phyloP scores from a whole-genome alignment of 2,888 invertebrate species.

The Stramonita haemastoma region DNA sequence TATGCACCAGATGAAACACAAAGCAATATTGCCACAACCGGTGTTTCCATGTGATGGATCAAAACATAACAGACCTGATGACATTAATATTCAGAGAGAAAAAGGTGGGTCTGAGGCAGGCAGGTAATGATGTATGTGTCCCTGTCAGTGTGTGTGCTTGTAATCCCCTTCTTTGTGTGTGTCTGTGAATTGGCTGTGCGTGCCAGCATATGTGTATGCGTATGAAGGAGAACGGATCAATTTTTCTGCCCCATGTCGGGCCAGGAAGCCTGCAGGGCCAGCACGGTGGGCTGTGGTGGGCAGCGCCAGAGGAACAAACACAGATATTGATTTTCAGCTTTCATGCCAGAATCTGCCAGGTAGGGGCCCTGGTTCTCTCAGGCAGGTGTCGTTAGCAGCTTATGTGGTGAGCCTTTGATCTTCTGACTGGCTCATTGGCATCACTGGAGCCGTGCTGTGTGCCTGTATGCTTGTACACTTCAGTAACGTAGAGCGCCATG shows the following conservation, averaged over 20 bases:
- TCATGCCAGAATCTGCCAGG: not conserved
- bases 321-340: constrained; percentile 30
- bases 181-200: not conserved
- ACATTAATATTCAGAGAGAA: not conserved
- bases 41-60: not conserved
- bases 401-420: constrained; percentile 11
- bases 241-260: not conserved
- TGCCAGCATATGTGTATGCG: not conserved
- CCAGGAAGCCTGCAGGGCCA: not conserved
- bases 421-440: not conserved
- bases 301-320: constrained; percentile 29
- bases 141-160: not conserved
- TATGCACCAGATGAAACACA: not conserved
- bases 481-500: not conserved
- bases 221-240: not conserved
- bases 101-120: not conserved
- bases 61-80: not conserved
- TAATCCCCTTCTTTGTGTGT: not conserved
- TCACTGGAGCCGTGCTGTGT: not conserved
- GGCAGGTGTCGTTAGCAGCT: constrained; percentile 3
- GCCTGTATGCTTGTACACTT: not conserved
- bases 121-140: not conserved
- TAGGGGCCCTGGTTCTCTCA: not conserved
- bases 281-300: not conserved
- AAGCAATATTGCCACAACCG: not conserved